Evolutionary conservation across 2,888 invertebrate genomes (phyloP).

Genomic region (Ceramica pisi): DNA sequence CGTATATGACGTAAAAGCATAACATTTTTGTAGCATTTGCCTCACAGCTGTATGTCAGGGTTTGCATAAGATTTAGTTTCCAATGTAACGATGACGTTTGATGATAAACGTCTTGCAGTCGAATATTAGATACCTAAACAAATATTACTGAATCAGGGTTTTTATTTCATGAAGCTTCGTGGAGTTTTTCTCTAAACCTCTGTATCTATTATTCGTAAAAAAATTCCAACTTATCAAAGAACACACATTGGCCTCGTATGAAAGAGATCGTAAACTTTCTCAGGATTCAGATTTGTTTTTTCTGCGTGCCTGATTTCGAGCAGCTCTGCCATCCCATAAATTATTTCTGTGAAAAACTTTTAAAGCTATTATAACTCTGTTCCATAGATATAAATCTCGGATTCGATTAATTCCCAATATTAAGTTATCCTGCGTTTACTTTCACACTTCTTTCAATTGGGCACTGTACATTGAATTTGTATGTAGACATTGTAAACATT

Average conservation of each 20-base stretch:
- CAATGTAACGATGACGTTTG: slow-evolving; percentile 79
- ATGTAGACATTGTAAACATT: slow-evolving; percentile 17
- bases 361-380: slow-evolving; percentile 78
- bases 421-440: slow-evolving; percentile 49
- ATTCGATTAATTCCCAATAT: slow-evolving; percentile 57
- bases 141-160: slow-evolving; percentile 72
- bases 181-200: slow-evolving; percentile 24
- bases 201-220: slow-evolving; percentile 51
- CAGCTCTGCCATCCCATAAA: slow-evolving; percentile 76
- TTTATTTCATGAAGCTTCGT: slow-evolving; percentile 47
- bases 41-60: slow-evolving; percentile 79
- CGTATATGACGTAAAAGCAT: slow-evolving; percentile 81
- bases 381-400: slow-evolving; percentile 73
- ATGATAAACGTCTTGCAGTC: slow-evolving; percentile 80
- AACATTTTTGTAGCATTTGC: slow-evolving; percentile 81
- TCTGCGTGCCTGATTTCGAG: slow-evolving; percentile 77
- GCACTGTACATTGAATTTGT: slow-evolving; percentile 4
- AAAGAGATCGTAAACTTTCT: slow-evolving; percentile 77
- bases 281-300: slow-evolving; percentile 78
- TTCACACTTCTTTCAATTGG: slow-evolving; percentile 36
- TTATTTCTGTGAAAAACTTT: slow-evolving; percentile 79
- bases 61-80: slow-evolving; percentile 79
- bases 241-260: slow-evolving; percentile 69
- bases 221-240: slow-evolving; percentile 67
- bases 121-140: slow-evolving; percentile 69